A percentile compares a stretch with the other conserved stretches of the same genome.
These are phyloP conservation scores for Petrocephalus schoutedeni DNA, from an alignment of 2,797 vertebrate species.

Conservation along the genomic window DNA sequence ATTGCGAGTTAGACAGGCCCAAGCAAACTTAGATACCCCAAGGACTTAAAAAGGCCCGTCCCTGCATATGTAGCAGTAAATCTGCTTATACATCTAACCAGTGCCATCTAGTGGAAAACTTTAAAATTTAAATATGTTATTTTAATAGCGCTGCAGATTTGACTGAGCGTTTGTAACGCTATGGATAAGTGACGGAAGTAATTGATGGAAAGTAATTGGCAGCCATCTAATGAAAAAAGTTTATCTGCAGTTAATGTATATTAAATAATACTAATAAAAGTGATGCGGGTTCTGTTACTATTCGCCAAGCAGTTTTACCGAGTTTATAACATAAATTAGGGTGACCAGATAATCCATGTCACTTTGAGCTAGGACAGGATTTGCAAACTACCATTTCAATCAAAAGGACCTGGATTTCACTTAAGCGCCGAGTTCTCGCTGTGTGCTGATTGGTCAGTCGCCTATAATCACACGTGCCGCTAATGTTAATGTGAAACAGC, in stretches of 20 bases:
- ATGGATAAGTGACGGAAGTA: not conserved
- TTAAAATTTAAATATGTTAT: not conserved
- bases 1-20: not conserved
- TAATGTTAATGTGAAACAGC: too few relatives aligned
- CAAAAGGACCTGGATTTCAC: too few relatives aligned
- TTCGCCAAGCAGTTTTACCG: not conserved
- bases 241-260: not conserved
- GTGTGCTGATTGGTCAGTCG: too few relatives aligned
- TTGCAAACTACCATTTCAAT: too few relatives aligned
- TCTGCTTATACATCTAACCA: not conserved
- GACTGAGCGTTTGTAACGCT: not conserved
- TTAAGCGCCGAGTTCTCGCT: too few relatives aligned
- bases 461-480: too few relatives aligned
- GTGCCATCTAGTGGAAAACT: slow-evolving; percentile 40
- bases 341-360: too few relatives aligned
- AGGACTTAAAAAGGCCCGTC: not conserved
- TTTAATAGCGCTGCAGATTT: not conserved
- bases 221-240: not conserved
- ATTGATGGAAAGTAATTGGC: not conserved
- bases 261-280: not conserved
- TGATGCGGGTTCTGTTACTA: not conserved
- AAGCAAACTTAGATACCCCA: not conserved
- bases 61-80: not conserved
- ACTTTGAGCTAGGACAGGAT: too few relatives aligned
- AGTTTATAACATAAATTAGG: not conserved